Evolutionary conservation across 1,140 invertebrate genomes (phyloP).

Genomic region (Stenopsyche tienmushanensis): DNA sequence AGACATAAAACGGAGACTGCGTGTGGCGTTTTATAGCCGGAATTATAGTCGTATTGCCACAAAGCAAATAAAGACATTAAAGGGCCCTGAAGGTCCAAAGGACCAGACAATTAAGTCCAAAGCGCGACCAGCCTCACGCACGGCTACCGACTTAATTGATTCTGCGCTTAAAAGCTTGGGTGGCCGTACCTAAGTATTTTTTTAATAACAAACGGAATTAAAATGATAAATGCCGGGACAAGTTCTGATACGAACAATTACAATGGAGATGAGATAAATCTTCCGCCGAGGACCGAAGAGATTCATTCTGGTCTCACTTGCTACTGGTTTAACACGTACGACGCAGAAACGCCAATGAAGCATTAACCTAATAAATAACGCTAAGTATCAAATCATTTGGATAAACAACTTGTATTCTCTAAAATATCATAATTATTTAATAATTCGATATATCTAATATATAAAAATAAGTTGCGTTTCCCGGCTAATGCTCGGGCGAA

Average conservation of each 20-base stretch:
- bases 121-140: background rate
- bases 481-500: too few relatives aligned
- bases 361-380: too few relatives aligned
- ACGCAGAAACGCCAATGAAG: too few relatives aligned
- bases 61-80: conserved; percentile 17
- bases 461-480: too few relatives aligned
- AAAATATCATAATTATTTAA: too few relatives aligned
- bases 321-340: too few relatives aligned
- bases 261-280: too few relatives aligned
- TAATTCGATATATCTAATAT: too few relatives aligned
- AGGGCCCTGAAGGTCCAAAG: background rate
- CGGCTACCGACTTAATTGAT: background rate
- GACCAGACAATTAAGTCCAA: background rate
- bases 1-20: background rate
- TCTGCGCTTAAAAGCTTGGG: background rate
- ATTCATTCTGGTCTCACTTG: too few relatives aligned
- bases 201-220: conserved; percentile 26
- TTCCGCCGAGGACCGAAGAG: too few relatives aligned
- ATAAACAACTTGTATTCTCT: too few relatives aligned
- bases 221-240: conserved; percentile 19
- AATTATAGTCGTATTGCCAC: background rate
- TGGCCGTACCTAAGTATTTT: background rate
- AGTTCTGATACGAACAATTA: conserved; percentile 3
- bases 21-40: background rate
- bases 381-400: too few relatives aligned